Percentiles rank a stretch among this genome's conserved stretches.
phyloP scores from a whole-genome alignment of 2,797 vertebrate species.

The Bradypodion pumilum region DNA sequence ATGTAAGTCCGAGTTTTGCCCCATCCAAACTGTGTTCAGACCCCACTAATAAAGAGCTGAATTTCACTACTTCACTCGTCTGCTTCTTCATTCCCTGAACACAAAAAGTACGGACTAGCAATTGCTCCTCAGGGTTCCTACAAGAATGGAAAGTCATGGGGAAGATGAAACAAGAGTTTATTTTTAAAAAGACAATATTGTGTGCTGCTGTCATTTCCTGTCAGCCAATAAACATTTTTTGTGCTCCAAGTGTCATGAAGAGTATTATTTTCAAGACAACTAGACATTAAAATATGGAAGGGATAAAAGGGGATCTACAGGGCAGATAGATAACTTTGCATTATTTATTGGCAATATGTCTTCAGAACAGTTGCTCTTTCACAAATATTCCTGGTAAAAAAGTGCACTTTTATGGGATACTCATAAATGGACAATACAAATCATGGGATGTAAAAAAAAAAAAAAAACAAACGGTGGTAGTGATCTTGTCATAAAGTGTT shows the following conservation, averaged over 20 bases:
- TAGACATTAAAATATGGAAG: slow-evolving; percentile 70
- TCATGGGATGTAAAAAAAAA: slow-evolving; percentile 65
- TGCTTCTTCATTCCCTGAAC: no score
- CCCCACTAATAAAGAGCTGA: no score
- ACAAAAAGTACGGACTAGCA: slow-evolving; percentile 25
- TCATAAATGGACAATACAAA: slow-evolving; percentile 74
- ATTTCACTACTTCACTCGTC: no score
- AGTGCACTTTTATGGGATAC: slow-evolving; percentile 64
- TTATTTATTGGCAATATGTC: slow-evolving; percentile 78
- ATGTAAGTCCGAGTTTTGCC: no score
- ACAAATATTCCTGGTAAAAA: slow-evolving; percentile 74
- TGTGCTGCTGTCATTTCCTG: slow-evolving; percentile 47
- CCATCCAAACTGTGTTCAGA: no score
- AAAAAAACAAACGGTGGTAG: slow-evolving; percentile 52
- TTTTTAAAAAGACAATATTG: slow-evolving; percentile 46
- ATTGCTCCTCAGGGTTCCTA: slow-evolving; percentile 18
- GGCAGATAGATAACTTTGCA: slow-evolving; percentile 76
- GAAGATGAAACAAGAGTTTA: slow-evolving; percentile 6
- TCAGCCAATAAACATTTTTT: slow-evolving; percentile 72
- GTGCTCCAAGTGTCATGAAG: slow-evolving; percentile 60
- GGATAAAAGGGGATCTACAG: slow-evolving; percentile 65
- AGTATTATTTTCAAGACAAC: slow-evolving; percentile 71
- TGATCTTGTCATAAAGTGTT: slow-evolving; percentile 65
- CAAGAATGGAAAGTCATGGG: slow-evolving; percentile 17
- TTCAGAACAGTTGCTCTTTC: slow-evolving; percentile 70